phyloP scores from a whole-genome alignment of 2,113 vertebrate species.

The Nansenia antarctica region DNA sequence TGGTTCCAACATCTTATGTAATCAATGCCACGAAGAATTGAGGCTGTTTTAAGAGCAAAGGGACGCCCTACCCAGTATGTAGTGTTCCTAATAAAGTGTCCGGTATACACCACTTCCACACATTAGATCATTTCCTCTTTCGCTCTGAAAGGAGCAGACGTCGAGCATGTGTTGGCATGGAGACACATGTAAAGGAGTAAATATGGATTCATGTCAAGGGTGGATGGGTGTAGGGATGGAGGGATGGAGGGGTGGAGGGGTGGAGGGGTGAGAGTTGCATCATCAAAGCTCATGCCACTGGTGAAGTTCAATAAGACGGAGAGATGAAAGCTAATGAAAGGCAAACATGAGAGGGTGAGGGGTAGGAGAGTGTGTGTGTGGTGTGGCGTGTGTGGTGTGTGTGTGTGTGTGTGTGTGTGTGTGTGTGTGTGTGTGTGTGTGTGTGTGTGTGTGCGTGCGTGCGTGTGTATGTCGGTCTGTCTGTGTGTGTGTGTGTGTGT shows the following conservation, averaged over 20 bases:
- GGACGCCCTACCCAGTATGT: no score
- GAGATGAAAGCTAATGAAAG: constrained; percentile 82
- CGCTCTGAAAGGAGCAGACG: constrained; percentile 49
- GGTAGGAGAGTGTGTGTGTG: constrained; percentile 27
- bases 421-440: constrained; percentile 17
- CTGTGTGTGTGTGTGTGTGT: constrained; percentile 33
- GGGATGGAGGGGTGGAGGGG: no score
- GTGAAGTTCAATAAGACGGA: constrained; percentile 75
- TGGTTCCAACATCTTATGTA: no score
- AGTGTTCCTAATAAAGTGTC: no score
- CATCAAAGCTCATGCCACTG: constrained; percentile 75
- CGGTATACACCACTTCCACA: not conserved
- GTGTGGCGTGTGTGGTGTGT: not conserved
- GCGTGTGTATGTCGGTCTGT: not conserved
- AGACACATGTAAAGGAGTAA: constrained; percentile 67
- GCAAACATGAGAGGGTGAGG: constrained; percentile 65
- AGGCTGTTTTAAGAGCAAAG: no score
- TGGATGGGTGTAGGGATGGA: no score
- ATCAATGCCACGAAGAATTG: no score
- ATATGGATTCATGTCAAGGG: constrained; percentile 76
- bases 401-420: constrained; percentile 1
- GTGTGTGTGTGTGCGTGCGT: constrained; percentile 7
- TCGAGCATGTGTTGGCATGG: constrained; percentile 61
- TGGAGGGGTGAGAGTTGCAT: constrained; percentile 46
- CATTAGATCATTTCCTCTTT: constrained; percentile 14